Conservation (phyloP, 2,797 vertebrate species). For the Rhincodon typus region DNA sequence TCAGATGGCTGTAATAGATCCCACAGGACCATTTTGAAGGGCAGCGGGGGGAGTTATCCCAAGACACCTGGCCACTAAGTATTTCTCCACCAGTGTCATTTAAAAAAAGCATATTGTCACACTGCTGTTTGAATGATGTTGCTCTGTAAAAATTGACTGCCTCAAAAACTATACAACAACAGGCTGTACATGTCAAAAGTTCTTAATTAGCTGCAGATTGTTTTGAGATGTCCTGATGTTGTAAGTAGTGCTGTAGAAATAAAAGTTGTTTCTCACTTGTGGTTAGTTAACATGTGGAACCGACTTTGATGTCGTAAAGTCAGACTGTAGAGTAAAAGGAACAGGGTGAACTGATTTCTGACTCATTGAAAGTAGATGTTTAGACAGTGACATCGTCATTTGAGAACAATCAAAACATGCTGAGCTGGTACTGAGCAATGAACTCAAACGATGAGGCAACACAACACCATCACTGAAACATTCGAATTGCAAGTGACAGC, state of each 20-base stretch:
- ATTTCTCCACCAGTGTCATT: background rate
- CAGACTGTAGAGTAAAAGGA: background rate
- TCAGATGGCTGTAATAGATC: background rate
- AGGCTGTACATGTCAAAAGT: background rate
- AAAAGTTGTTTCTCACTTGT: background rate
- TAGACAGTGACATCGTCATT: background rate
- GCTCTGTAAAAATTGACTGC: background rate
- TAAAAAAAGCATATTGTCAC: background rate
- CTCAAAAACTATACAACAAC: background rate
- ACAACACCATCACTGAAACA: slow-evolving; percentile 70
- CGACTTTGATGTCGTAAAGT: background rate
- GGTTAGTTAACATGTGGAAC: background rate
- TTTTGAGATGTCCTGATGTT: background rate
- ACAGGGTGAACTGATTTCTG: background rate
- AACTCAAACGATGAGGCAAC: background rate
- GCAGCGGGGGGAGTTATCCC: background rate
- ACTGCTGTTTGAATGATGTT: background rate
- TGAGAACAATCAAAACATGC: background rate
- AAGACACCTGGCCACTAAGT: background rate
- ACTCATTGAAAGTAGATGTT: background rate
- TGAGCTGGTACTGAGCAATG: background rate
- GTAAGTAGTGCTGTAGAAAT: background rate
- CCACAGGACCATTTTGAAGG: background rate
- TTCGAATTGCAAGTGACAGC: slow-evolving; percentile 72
- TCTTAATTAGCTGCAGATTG: background rate